phyloP scores from a whole-genome alignment of 1,140 invertebrate species.

The Sinella curviseta region DNA sequence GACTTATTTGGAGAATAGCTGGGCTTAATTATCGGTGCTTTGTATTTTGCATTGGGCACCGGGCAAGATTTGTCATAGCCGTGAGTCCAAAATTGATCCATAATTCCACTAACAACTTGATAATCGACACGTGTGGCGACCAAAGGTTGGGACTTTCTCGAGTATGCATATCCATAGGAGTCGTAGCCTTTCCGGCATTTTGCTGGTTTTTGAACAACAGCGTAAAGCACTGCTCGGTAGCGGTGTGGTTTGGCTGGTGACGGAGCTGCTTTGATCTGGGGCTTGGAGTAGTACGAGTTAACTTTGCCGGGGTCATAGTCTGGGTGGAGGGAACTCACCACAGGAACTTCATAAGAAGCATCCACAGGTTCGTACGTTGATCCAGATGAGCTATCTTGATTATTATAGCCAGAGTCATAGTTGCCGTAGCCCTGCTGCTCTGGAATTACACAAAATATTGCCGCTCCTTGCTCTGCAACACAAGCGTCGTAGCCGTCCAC shows the following conservation, averaged over 20 bases:
- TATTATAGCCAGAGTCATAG: slow-evolving; percentile 18
- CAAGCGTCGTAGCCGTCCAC: slow-evolving; percentile 46
- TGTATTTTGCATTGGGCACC: slow-evolving; percentile 34
- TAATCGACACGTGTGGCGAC: slow-evolving; percentile 33
- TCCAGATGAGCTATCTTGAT: neutral
- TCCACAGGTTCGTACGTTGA: neutral
- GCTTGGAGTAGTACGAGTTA: neutral
- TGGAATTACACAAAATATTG: slow-evolving; percentile 37
- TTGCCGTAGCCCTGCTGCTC: slow-evolving; percentile 21
- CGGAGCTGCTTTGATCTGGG: slow-evolving; percentile 3
- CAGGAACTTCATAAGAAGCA: neutral
- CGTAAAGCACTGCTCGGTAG: slow-evolving; percentile 39
- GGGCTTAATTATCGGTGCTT: slow-evolving; percentile 15
- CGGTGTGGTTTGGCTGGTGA: slow-evolving; percentile 20
- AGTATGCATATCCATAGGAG: slow-evolving; percentile 26
- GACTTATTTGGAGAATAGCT: neutral
- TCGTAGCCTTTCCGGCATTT: slow-evolving; percentile 23
- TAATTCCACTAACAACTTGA: slow-evolving; percentile 26
- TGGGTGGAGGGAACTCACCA: neutral
- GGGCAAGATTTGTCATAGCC: slow-evolving; percentile 41
- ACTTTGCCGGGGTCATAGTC: neutral
- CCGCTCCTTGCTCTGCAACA: slow-evolving; percentile 46
- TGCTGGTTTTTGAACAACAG: slow-evolving; percentile 38
- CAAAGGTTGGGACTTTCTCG: slow-evolving; percentile 36
- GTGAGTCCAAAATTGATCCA: slow-evolving; percentile 39